phyloP scores from a whole-genome alignment of 1,140 invertebrate species.

The Lethrus apterus region DNA sequence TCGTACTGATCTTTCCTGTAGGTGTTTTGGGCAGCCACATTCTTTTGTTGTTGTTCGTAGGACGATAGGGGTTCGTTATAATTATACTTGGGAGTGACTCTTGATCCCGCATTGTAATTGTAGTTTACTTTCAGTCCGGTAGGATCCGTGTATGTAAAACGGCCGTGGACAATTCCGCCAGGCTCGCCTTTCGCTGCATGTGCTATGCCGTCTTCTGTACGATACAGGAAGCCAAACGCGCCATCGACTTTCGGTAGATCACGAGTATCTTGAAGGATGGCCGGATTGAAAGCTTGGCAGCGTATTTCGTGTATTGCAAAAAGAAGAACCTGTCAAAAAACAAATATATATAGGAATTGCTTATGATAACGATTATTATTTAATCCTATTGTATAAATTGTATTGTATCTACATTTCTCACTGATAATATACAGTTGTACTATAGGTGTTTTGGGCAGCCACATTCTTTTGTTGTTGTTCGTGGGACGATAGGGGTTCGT shows the following conservation, averaged over 20 bases:
- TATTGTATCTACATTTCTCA: too few species aligned
- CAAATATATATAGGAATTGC: too few species aligned
- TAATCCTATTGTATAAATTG: too few species aligned
- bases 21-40: too few species aligned
- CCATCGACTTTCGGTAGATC: constrained; percentile 30
- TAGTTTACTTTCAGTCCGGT: constrained; percentile 39
- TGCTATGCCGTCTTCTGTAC: constrained; percentile 38
- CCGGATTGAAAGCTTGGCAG: constrained; percentile 18
- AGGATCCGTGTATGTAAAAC: constrained; percentile 39
- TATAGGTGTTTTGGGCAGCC: too few species aligned
- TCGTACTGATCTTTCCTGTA: too few species aligned
- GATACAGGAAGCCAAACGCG: constrained; percentile 37
- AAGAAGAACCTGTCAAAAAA: too few species aligned
- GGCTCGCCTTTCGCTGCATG: constrained; percentile 35
- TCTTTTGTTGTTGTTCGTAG: too few species aligned
- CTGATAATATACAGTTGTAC: too few species aligned
- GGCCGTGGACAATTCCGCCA: constrained; percentile 32
- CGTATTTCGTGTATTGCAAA: not conserved
- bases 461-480: too few species aligned
- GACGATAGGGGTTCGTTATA: constrained; percentile 20
- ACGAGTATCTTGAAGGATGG: constrained; percentile 31
- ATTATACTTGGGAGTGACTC: constrained; percentile 26
- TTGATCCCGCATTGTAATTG: constrained; percentile 37
- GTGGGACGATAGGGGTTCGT: constrained; percentile 13
- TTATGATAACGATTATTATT: too few species aligned